Conservation (phyloP, 2,888 invertebrate species). For the Mythimna lalbum region DNA sequence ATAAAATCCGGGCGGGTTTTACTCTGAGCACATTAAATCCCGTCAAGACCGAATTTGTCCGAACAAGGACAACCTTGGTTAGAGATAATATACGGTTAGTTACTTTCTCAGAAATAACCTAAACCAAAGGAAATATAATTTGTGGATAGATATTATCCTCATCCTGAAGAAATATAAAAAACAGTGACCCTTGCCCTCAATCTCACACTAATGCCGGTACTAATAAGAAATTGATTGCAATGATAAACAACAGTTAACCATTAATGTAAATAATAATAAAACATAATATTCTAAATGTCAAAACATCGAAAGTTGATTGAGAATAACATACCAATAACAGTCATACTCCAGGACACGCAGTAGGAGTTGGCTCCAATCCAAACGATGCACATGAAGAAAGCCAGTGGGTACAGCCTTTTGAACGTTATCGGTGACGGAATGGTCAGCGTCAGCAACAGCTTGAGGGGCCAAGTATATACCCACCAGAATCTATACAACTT, state of each 20-base stretch:
- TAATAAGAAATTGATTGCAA: neutral
- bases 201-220: neutral
- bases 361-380: slow-evolving; percentile 97
- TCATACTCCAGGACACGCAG: slow-evolving; percentile 97
- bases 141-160: slow-evolving; percentile 7
- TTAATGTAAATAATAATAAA: neutral
- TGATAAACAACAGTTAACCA: neutral
- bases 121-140: slow-evolving; percentile 11
- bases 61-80: slow-evolving; percentile 29
- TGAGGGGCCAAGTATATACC: slow-evolving; percentile 93
- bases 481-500: slow-evolving; percentile 90
- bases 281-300: neutral
- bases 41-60: slow-evolving; percentile 24
- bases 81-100: slow-evolving; percentile 10
- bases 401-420: slow-evolving; percentile 92
- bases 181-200: neutral
- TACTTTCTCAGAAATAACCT: slow-evolving; percentile 14
- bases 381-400: slow-evolving; percentile 96
- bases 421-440: slow-evolving; percentile 93
- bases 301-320: neutral
- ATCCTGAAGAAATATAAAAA: neutral
- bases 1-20: slow-evolving; percentile 38
- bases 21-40: slow-evolving; percentile 37
- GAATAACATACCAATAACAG: slow-evolving; percentile 92
- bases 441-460: slow-evolving; percentile 91